Percentiles rank a stretch among this genome's conserved stretches.
Evolutionary conservation across 2,888 invertebrate genomes (phyloP).

Genomic region (Lycocerus yunnanus): DNA sequence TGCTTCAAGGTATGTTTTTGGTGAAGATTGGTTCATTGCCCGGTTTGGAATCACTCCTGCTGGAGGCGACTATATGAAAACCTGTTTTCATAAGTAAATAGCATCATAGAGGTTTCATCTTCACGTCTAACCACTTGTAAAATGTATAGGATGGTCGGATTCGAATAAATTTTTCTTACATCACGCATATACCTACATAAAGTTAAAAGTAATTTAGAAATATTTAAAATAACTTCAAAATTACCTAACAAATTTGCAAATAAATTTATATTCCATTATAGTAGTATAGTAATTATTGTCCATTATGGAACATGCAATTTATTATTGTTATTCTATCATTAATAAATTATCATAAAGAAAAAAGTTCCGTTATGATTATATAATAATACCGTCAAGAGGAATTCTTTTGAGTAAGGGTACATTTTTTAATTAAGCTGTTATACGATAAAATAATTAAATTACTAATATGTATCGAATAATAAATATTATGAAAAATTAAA

Average conservation of each 20-base stretch:
- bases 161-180: not conserved
- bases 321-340: not conserved
- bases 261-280: not conserved
- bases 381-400: not conserved
- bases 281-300: not conserved
- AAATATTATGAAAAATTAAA: too few species aligned
- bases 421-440: not conserved
- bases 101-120: slow-evolving; percentile 40
- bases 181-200: not conserved
- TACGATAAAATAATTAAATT: not conserved
- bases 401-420: not conserved
- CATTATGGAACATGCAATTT: not conserved
- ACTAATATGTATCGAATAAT: too few species aligned
- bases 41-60: slow-evolving; percentile 42
- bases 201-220: not conserved
- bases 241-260: not conserved
- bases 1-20: slow-evolving; percentile 33
- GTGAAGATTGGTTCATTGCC: slow-evolving; percentile 41
- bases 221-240: not conserved
- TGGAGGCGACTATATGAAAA: slow-evolving; percentile 47
- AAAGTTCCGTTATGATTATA: not conserved
- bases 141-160: not conserved
- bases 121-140: slow-evolving; percentile 43
- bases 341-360: not conserved
- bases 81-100: slow-evolving; percentile 48